phyloP scores from a whole-genome alignment of 2,113 vertebrate species.

The Strigops habroptila region DNA sequence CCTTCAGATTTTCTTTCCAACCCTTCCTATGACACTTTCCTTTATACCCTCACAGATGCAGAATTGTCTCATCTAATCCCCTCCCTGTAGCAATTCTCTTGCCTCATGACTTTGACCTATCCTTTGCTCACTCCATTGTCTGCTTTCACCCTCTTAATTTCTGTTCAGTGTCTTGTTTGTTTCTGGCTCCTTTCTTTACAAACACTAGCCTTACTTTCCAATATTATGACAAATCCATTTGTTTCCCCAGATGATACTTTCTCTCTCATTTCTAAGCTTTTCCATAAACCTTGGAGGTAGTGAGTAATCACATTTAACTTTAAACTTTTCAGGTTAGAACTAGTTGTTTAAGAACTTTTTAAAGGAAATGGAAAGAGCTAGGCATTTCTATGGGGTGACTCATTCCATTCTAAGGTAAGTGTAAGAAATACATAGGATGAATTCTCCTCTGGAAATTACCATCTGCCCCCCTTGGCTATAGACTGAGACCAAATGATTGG shows the following conservation, averaged over 20 bases:
- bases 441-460: background rate
- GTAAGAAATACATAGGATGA: background rate
- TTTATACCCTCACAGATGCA: background rate
- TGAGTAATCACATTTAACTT: background rate
- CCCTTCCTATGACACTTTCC: background rate
- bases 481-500: background rate
- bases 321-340: background rate
- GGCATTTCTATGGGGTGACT: background rate
- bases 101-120: background rate
- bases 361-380: background rate
- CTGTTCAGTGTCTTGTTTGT: background rate
- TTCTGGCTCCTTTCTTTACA: background rate
- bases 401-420: background rate
- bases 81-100: background rate
- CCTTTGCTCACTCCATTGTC: background rate
- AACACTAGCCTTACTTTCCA: background rate
- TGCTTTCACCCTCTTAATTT: background rate
- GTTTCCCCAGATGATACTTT: background rate
- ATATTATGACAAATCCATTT: background rate
- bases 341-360: background rate
- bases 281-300: background rate
- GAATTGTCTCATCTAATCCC: background rate
- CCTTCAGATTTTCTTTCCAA: background rate
- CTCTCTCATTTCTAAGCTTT: background rate
- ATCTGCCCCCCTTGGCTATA: background rate